A percentile compares a stretch with the other conserved stretches of the same genome.
phyloP scores from a whole-genome alignment of 2,113 vertebrate genomes.

The Corythaeola cristata region DNA sequence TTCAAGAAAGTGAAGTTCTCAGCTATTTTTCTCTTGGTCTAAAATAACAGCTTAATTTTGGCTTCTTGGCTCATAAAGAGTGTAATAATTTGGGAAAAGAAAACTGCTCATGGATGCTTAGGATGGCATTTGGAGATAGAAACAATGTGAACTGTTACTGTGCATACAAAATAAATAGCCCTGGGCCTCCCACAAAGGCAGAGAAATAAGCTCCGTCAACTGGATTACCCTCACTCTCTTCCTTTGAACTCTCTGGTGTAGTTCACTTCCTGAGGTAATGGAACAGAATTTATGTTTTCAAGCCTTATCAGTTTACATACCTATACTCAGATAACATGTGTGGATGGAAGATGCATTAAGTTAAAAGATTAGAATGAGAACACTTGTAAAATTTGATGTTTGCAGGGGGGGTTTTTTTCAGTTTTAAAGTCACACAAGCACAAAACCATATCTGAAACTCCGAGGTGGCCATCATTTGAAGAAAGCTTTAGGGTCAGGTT shows the following conservation, averaged over 20 bases:
- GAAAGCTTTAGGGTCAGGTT: not conserved
- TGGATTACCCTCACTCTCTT: not conserved
- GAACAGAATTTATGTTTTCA: constrained; percentile 45
- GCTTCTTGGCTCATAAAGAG: not conserved
- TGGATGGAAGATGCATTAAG: not conserved
- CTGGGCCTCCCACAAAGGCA: constrained; percentile 2
- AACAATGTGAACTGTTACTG: not conserved
- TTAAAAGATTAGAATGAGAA: not conserved
- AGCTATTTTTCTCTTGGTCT: not conserved
- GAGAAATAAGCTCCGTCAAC: not conserved
- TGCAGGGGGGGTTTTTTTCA: not conserved
- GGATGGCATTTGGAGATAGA: not conserved
- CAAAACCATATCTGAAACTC: not conserved
- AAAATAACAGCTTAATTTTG: not conserved
- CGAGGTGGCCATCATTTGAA: not conserved
- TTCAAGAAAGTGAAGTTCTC: not conserved
- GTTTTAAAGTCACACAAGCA: not conserved
- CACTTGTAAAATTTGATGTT: not conserved
- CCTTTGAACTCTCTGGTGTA: constrained; percentile 29
- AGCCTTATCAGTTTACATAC: not conserved
- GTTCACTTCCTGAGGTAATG: constrained; percentile 20
- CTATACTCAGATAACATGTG: not conserved
- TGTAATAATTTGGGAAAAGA: not conserved
- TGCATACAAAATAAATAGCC: constrained; percentile 24
- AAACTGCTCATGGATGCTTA: not conserved